Base-by-base conservation (phyloP, 2,888 invertebrate species). In the Hirtodrosophila confusa region DNA sequence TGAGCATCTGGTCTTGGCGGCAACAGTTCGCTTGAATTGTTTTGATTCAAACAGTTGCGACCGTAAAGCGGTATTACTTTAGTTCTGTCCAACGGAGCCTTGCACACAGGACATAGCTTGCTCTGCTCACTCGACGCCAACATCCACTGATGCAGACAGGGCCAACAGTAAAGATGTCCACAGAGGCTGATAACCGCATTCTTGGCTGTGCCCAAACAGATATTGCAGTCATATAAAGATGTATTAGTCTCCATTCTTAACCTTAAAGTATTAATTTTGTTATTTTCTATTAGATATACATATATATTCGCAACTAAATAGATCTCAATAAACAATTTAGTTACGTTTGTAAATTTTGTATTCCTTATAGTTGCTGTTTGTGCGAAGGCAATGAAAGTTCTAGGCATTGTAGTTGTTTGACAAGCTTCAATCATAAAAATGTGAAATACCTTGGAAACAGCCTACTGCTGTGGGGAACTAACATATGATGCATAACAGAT, bases 161-260 rank as follows among this genome's bases (percentile, higher is more conserved):
- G 11, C 49, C 43, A 63, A 12, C 63, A 62, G 8, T 33, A 61
- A 1, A 61, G 17, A 37, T 62, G 48, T 6, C 61, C 61, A n/a
- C 61, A 48, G 0, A 8, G 8, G 0, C 45, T 12, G 17, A 47
- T 48, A 1, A 41, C 41, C 12, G 61, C 35, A 31, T 41, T 60
- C n/a, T 3, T 60, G 29, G 35, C 47, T 35, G 47, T 23, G 6
- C 3, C 23, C 12, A 12, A 17, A 3, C 61, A 60, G 9, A 41
- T 41, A 11, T 48, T 61, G 36, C 41, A 48, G 4, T 43, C 61
- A 27, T 24, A 57, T 24, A 5, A 10, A 3, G 12, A 39, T 35
- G 4, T 7, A 3, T 36, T 9, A 4, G 8, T 10, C 12, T 44
- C 60, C 56, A 60, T 60, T 5, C 31, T n/a, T 23, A 5, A 31